A percentile compares a stretch with the other conserved stretches of the same genome.
Evolutionary conservation across 2,113 vertebrate genomes (phyloP).

Genomic region (Australoheros scitulus): DNA sequence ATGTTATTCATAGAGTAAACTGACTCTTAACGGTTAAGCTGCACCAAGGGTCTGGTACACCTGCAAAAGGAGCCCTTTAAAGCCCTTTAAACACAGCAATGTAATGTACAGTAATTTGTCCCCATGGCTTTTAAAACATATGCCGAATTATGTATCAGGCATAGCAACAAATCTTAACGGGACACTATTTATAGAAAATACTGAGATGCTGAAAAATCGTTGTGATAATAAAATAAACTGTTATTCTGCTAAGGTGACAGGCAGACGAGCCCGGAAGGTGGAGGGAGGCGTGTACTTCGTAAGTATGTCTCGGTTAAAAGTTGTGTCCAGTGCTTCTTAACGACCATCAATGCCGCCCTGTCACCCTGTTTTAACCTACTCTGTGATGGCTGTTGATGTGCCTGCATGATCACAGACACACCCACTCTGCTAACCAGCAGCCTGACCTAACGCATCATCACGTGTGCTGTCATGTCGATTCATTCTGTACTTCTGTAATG

Average conservation of each 20-base stretch:
- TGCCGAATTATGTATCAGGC: background rate
- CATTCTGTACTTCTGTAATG: background rate
- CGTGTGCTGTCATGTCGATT: constrained; percentile 12
- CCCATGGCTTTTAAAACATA: background rate
- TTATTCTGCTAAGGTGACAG: constrained; percentile 79
- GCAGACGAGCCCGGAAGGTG: constrained; percentile 82
- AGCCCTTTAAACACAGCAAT: background rate
- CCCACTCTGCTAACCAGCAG: constrained; percentile 48
- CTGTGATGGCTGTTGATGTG: constrained; percentile 11
- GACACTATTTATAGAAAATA: background rate
- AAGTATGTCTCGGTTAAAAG: constrained; percentile 73
- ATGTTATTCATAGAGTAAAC: constrained; percentile 67
- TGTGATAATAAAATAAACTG: constrained; percentile 62
- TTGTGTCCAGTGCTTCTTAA: constrained; percentile 25
- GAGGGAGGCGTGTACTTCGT: constrained; percentile 84
- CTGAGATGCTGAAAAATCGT: background rate
- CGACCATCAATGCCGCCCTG: constrained; percentile 12
- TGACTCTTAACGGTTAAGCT: constrained; percentile 37
- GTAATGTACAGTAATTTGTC: background rate
- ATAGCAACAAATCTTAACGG: background rate
- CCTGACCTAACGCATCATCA: constrained; percentile 14
- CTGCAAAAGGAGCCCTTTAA: background rate
- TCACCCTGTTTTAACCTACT: constrained; percentile 34
- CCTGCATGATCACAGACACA: constrained; percentile 54
- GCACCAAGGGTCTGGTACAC: constrained; percentile 29